phyloP scores from a whole-genome alignment of 2,888 invertebrate species.

The Nomada ferruginata region DNA sequence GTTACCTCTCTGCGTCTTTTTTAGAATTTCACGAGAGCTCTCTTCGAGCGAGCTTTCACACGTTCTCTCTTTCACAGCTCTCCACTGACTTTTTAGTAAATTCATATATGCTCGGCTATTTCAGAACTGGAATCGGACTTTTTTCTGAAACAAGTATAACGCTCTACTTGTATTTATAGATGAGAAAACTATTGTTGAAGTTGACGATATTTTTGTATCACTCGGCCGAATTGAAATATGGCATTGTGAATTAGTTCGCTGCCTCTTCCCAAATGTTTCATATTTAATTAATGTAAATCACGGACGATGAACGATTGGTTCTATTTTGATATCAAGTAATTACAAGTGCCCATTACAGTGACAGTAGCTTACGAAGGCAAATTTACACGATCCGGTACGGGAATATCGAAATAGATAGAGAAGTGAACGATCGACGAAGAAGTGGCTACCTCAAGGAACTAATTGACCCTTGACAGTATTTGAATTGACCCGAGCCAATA shows the following conservation, averaged over 20 bases:
- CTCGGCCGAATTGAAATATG: too few species aligned
- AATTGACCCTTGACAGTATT: constrained; percentile 49
- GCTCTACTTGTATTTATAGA: too few species aligned
- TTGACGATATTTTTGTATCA: not conserved
- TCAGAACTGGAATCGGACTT: not conserved
- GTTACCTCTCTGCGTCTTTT: constrained; percentile 13
- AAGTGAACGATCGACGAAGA: constrained; percentile 29
- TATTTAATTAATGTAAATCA: constrained; percentile 11
- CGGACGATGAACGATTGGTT: not conserved
- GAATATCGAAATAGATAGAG: constrained; percentile 6
- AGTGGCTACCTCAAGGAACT: constrained; percentile 36
- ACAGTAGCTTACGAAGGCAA: constrained; percentile 5
- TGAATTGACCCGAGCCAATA: constrained; percentile 20
- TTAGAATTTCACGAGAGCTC: constrained; percentile 12
- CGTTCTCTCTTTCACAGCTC: not conserved
- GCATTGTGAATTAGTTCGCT: not conserved
- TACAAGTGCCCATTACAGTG: constrained; percentile 25
- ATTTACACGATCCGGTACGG: constrained; percentile 12
- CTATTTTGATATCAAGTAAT: constrained; percentile 20
- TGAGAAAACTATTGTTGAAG: too few species aligned
- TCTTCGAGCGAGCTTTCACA: constrained; percentile 8
- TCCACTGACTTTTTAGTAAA: not conserved
- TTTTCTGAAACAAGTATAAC: not conserved
- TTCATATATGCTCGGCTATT: not conserved
- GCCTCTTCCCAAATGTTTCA: too few species aligned